Base-by-base conservation (phyloP, 2,888 invertebrate genomes). In the Mesorhabditis sp. region DNA sequence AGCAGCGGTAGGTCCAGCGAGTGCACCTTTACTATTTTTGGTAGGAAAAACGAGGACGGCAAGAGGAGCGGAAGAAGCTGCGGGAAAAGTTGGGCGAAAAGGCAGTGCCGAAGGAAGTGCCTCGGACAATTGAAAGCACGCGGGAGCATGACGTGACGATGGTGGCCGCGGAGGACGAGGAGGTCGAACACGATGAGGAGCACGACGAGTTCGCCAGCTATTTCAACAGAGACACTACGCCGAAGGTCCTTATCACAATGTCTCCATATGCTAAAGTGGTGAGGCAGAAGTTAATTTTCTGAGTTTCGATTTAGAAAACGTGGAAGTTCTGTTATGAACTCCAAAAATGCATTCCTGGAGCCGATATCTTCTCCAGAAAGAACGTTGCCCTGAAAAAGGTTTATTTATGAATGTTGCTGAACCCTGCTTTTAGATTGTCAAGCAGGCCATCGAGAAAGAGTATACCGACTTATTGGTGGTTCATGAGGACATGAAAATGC, bases 201-300 rank as follows among this genome's bases (percentile, higher is more conserved):
- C 92, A 92, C 67, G 93, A 98, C 88, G 95, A 96, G 86, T 91
- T 95, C 82, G 91, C 93, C 69, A 86, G 91, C 41, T 96, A 94
- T 87, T 96, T 93, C 86, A 90, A 91, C 78, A 90, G 92, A 74
- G 89, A 91, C 5, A 93, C 93, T 81, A 92, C 92, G 78, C 97
- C 97, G 0, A 96, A 95, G 89, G 92, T 98, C 43, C 88, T 98
- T n/a, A 93, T 98, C 68, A 96, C 96, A 7, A 95, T 92, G 80
- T 91, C 92, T 0, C 95, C 95, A 85, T 93, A 94, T 88, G 95
- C 96, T 0, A 91, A 92, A 81, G 85, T 87, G 77, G 89, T 90
- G 83, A 84, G 82, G 10, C n/a, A 13, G 10, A 4, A 6, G 62
- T 15, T 42, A 65, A 13, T 15, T 68, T 76, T 65, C 15, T 15